Evolutionary conservation across 2,797 vertebrate genomes (phyloP).

Genomic region (Forpus xanthops): DNA sequence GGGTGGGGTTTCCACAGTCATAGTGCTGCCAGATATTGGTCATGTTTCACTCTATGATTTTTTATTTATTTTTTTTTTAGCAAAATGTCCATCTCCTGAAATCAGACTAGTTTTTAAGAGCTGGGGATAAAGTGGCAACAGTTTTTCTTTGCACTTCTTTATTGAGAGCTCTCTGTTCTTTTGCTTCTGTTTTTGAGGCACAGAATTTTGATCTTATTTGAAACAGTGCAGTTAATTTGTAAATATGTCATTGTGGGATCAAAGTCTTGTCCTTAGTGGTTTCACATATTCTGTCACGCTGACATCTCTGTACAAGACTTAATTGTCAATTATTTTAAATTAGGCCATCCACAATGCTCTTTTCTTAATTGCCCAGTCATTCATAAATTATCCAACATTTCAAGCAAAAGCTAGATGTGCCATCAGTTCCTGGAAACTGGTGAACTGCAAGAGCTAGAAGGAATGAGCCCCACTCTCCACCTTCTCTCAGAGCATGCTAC

Average conservation of each 20-base stretch:
- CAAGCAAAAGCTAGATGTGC: not conserved
- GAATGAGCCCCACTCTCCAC: not conserved
- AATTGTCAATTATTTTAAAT: not conserved
- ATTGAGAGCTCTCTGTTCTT: not conserved
- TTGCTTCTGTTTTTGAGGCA: not conserved
- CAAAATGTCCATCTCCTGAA: not conserved
- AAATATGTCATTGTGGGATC: not conserved
- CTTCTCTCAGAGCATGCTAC: not conserved
- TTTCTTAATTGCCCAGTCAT: not conserved
- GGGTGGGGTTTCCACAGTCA: constrained; percentile 2
- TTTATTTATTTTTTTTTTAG: not conserved
- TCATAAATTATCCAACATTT: not conserved
- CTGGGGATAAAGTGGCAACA: not conserved
- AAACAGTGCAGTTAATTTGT: not conserved
- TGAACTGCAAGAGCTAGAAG: not conserved
- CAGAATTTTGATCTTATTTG: not conserved
- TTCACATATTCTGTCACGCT: not conserved
- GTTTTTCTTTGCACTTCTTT: not conserved
- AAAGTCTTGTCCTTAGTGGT: not conserved
- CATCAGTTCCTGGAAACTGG: not conserved
- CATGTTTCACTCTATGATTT: not conserved
- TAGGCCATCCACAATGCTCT: not conserved
- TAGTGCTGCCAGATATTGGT: not conserved
- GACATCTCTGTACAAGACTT: not conserved
- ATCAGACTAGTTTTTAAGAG: not conserved